These are phyloP conservation scores for Pterocles orientalis DNA, from an alignment of 2,113 vertebrate species.

Conservation along the genomic window DNA sequence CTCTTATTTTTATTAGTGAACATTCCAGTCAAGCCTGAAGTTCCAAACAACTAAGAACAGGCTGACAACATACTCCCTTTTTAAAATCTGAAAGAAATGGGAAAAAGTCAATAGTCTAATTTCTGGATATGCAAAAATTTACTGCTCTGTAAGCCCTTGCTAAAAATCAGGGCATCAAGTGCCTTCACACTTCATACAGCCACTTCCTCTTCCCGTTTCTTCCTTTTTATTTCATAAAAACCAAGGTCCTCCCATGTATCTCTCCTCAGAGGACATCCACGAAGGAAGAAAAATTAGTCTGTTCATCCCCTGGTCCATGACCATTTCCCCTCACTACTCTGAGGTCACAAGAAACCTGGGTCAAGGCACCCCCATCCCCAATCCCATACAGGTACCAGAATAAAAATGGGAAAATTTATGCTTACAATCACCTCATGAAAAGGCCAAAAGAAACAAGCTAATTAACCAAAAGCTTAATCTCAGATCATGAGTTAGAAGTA, in stretches of 20 bases:
- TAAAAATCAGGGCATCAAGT: background rate
- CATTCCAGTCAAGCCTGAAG: background rate
- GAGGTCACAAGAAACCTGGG: background rate
- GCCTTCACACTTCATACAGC: background rate
- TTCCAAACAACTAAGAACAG: background rate
- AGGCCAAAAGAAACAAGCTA: background rate
- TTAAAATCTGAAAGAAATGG: background rate
- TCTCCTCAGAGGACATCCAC: background rate
- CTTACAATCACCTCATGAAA: background rate
- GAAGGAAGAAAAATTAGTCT: background rate
- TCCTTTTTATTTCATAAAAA: background rate
- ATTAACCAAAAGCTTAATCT: background rate
- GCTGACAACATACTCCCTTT: background rate
- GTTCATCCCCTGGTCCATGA: background rate
- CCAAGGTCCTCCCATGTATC: background rate
- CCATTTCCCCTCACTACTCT: background rate
- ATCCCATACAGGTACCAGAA: background rate
- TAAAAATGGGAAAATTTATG: background rate
- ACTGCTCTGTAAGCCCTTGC: background rate
- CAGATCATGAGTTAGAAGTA: background rate
- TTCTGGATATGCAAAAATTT: background rate
- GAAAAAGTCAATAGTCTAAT: background rate
- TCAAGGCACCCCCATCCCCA: background rate
- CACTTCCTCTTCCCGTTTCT: background rate
- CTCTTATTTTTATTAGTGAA: background rate